Percentiles rank a stretch among this genome's conserved stretches.
These are phyloP conservation scores for Dermolepida albohirtum DNA, from an alignment of 2,888 invertebrate genomes.

Conservation along the genomic window DNA sequence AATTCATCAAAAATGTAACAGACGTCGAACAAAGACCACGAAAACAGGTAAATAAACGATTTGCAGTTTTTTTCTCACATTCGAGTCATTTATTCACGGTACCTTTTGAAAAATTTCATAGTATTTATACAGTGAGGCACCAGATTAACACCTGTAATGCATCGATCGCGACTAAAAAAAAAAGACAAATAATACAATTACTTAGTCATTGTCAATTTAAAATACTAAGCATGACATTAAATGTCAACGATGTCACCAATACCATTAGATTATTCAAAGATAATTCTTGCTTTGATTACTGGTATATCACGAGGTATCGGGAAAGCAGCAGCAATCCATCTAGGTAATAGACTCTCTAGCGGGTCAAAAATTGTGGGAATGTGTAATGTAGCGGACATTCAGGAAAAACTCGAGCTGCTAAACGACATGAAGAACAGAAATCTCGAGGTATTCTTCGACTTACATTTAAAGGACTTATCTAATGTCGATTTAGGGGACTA, in stretches of 20 bases:
- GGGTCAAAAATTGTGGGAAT: conserved; percentile 81
- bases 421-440: conserved; percentile 46
- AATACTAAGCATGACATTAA: not conserved
- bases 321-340: conserved; percentile 80
- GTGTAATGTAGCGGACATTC: conserved; percentile 74
- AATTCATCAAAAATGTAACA: too few species aligned
- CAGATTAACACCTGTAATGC: too few species aligned
- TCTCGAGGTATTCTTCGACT: conserved; percentile 68
- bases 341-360: conserved; percentile 71
- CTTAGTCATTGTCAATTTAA: not conserved
- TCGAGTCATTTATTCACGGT: too few species aligned
- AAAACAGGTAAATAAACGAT: too few species aligned
- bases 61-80: too few species aligned
- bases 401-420: conserved; percentile 66
- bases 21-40: too few species aligned
- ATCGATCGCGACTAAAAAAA: too few species aligned
- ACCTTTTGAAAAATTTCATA: too few species aligned
- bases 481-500: conserved; percentile 66
- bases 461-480: conserved; percentile 70
- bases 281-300: conserved; percentile 77
- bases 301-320: conserved; percentile 93
- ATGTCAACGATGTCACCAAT: not conserved
- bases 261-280: conserved; percentile 59
- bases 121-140: too few species aligned
- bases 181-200: not conserved